Evolutionary conservation across 2,888 invertebrate genomes (phyloP).

Genomic region (Apamea anceps): DNA sequence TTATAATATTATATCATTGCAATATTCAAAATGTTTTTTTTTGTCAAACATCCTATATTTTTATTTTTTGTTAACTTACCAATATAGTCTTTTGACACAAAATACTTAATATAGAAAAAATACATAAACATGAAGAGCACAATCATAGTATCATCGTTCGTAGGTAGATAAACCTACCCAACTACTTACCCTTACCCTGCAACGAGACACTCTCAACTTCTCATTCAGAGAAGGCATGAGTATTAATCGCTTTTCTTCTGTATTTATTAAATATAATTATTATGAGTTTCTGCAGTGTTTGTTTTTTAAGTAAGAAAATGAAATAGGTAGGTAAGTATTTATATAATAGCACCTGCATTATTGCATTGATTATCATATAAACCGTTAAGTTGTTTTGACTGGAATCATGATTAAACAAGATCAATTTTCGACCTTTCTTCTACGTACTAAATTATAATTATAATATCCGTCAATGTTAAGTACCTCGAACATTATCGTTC

Average conservation of each 20-base stretch:
- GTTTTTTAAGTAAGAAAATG: no score
- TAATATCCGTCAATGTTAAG: background rate
- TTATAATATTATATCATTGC: background rate
- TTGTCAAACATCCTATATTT: background rate
- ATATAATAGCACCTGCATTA: no score
- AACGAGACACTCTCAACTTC: no score
- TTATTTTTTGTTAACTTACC: no score
- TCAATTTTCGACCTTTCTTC: no score
- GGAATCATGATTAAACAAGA: background rate
- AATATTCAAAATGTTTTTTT: background rate
- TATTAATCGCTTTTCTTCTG: background rate
- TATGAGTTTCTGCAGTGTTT: no score
- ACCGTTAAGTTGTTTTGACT: background rate
- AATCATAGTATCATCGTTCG: background rate
- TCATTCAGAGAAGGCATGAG: background rate
- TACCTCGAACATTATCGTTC: constrained; percentile 22
- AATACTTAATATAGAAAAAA: no score
- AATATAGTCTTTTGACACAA: no score
- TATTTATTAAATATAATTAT: background rate
- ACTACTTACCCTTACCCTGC: background rate
- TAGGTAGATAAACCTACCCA: no score
- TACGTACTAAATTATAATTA: no score
- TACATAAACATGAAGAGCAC: no score
- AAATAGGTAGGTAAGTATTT: background rate
- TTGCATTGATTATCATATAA: constrained; percentile 4